phyloP scores from a whole-genome alignment of 2,888 invertebrate species.

The Cerastis rubricosa region DNA sequence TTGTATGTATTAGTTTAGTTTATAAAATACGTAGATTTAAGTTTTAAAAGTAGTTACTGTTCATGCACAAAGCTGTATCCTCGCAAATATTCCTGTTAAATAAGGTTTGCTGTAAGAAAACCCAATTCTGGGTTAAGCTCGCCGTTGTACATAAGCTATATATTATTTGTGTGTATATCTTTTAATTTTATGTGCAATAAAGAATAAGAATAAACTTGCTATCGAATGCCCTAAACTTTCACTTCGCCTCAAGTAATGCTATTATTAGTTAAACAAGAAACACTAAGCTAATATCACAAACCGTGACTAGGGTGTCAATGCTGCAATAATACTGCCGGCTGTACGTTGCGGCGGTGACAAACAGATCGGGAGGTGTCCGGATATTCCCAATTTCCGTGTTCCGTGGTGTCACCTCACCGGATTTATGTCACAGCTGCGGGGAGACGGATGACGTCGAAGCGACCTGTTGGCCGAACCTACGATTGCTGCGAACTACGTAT shows the following conservation, averaged over 20 bases:
- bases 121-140: too few species aligned
- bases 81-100: too few species aligned
- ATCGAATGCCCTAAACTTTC: slow-evolving; percentile 16
- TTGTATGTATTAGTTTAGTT: too few species aligned
- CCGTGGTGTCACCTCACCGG: slow-evolving; percentile 72
- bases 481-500: slow-evolving; percentile 48
- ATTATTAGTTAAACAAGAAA: slow-evolving; percentile 66
- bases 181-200: too few species aligned
- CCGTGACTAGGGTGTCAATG: slow-evolving; percentile 74
- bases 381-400: slow-evolving; percentile 84
- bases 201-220: too few species aligned
- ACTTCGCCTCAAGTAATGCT: slow-evolving; percentile 31
- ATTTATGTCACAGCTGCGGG: slow-evolving; percentile 74
- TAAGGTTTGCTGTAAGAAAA: too few species aligned
- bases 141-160: too few species aligned
- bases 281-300: slow-evolving; percentile 69
- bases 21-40: too few species aligned
- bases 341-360: slow-evolving; percentile 78
- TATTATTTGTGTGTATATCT: too few species aligned
- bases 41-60: too few species aligned
- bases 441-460: slow-evolving; percentile 64
- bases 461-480: slow-evolving; percentile 68
- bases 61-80: too few species aligned
- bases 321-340: slow-evolving; percentile 69
- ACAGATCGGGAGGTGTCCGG: slow-evolving; percentile 76